phyloP scores from a whole-genome alignment of 1,140 invertebrate species.

The Ridgeia piscesae region DNA sequence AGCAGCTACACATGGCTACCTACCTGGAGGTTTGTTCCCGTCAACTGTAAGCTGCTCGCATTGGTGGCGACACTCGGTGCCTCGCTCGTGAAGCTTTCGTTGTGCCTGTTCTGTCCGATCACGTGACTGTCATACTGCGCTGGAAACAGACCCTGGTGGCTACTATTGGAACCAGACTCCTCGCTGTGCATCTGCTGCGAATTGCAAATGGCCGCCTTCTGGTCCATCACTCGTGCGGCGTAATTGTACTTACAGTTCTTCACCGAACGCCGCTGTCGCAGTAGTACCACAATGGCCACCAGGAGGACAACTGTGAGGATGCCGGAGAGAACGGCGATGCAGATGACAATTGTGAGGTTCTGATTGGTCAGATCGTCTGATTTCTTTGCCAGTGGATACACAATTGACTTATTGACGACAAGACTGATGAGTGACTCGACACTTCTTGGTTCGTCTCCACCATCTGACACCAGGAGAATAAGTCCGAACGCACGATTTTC shows the following conservation, averaged over 20 bases:
- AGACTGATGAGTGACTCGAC: conserved; percentile 18
- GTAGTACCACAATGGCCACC: conserved; percentile 15
- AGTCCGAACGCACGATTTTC: conserved; percentile 20
- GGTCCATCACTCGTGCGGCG: conserved; percentile 6
- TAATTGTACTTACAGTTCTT: conserved; percentile 14
- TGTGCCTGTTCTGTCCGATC: background rate
- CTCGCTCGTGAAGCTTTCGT: background rate
- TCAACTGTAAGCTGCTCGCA: background rate
- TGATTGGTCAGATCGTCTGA: background rate
- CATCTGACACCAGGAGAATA: conserved; percentile 17
- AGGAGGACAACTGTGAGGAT: conserved; percentile 19
- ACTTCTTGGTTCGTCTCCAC: conserved; percentile 19
- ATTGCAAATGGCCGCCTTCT: background rate
- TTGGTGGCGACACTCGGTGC: background rate
- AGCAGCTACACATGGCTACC: background rate
- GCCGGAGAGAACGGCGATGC: conserved; percentile 11
- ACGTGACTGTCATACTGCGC: background rate
- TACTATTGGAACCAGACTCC: background rate
- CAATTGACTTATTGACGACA: conserved; percentile 21
- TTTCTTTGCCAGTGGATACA: background rate
- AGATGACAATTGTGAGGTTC: conserved; percentile 23
- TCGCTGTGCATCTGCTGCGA: background rate
- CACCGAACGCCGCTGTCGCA: background rate
- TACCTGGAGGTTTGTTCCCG: background rate
- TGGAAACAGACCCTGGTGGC: background rate